Percentiles rank a stretch among this genome's conserved stretches.
These are phyloP conservation scores for Chironomus riparius DNA, from an alignment of 2,888 invertebrate genomes.

Conservation along the genomic window DNA sequence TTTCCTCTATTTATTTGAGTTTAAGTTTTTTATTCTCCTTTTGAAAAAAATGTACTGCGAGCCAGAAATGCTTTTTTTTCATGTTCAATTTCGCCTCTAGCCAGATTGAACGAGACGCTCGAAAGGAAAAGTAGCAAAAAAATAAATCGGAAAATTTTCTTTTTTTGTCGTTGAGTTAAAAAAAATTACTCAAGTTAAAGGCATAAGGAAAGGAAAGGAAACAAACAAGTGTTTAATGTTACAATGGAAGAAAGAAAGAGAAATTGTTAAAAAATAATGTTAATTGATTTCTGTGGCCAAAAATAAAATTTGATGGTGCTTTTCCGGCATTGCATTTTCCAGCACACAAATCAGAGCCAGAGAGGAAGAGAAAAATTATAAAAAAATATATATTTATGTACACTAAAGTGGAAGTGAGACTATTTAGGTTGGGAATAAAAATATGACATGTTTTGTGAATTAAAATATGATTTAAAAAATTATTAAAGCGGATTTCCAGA, in stretches of 20 bases:
- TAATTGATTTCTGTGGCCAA: conserved; percentile 6
- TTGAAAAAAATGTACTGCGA: conserved; percentile 3
- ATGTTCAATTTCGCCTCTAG: conserved; percentile 13
- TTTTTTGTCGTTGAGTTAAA: not conserved
- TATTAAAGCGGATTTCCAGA: no score
- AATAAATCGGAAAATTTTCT: not conserved
- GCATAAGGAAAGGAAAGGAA: not conserved
- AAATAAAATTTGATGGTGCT: conserved; percentile 1
- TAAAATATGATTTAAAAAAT: no score
- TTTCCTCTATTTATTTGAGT: not conserved
- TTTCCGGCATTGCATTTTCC: not conserved
- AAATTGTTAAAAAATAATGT: not conserved
- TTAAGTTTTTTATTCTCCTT: not conserved
- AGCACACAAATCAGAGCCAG: not conserved
- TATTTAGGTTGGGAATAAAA: no score
- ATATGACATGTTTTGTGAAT: no score
- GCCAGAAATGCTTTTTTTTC: conserved; percentile 17
- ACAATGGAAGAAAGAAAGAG: not conserved
- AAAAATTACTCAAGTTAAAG: not conserved
- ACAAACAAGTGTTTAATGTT: conserved; percentile 1
- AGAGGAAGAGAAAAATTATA: not conserved
- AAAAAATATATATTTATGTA: not conserved
- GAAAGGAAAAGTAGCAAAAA: conserved; percentile 4
- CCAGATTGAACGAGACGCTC: conserved; percentile 21
- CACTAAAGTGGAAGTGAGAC: no score